A percentile compares a stretch with the other conserved stretches of the same genome.
Conservation (phyloP, 2,888 invertebrate genomes). For the Cremastinae sp. region DNA sequence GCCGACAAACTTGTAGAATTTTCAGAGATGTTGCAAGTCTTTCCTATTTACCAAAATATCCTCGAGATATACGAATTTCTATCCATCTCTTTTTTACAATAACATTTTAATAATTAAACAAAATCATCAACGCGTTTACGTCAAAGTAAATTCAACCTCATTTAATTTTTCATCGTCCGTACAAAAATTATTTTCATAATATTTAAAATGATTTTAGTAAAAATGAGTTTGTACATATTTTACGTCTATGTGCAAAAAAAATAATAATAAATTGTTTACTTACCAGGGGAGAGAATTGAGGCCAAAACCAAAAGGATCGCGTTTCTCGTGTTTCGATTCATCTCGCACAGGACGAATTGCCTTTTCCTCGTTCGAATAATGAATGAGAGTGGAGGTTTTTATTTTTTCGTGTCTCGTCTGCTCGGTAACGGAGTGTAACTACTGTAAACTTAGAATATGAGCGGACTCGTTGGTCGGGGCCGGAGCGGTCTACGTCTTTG, state of each 20-base stretch:
- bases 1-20: conserved; percentile 62
- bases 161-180: too few species aligned
- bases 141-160: too few species aligned
- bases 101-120: conserved; percentile 11
- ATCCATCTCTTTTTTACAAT: too few species aligned
- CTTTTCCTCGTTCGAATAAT: conserved; percentile 25
- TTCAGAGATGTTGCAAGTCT: conserved; percentile 67
- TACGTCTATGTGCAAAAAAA: neutral
- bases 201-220: too few species aligned
- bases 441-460: conserved; percentile 74
- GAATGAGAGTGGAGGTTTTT: conserved; percentile 28
- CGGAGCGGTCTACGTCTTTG: conserved; percentile 44
- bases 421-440: conserved; percentile 75
- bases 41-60: neutral
- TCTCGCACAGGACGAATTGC: conserved; percentile 27
- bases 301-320: conserved; percentile 72
- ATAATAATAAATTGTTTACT: conserved; percentile 61
- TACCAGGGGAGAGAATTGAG: conserved; percentile 73
- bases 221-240: neutral
- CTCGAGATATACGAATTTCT: conserved; percentile 10
- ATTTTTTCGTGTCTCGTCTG: conserved; percentile 66
- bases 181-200: too few species aligned
- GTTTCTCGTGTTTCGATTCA: conserved; percentile 55
- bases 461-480: conserved; percentile 41
- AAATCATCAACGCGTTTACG: too few species aligned